These are phyloP conservation scores for Folsomia manolachei DNA, from an alignment of 2,888 invertebrate species.

Conservation along the genomic window DNA sequence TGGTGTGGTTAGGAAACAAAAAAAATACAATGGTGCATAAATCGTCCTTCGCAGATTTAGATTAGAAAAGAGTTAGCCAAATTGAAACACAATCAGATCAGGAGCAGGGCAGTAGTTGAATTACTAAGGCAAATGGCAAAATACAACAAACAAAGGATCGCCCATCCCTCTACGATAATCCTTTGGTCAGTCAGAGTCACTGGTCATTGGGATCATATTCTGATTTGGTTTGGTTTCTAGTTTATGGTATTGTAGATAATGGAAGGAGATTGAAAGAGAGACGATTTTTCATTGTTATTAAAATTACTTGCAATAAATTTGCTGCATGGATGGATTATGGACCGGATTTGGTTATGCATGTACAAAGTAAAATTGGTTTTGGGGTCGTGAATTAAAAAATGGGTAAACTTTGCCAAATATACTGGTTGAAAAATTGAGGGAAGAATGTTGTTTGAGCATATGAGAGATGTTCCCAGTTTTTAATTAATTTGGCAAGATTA, in stretches of 20 bases:
- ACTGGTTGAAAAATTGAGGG: not conserved
- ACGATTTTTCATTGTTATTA: not conserved
- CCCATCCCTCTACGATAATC: not conserved
- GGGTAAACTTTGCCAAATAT: too few relatives aligned
- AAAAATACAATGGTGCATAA: not conserved
- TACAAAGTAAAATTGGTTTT: not conserved
- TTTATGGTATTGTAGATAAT: not conserved
- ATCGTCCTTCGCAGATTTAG: slow-evolving; percentile 7
- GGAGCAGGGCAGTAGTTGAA: not conserved
- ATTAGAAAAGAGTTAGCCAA: slow-evolving; percentile 8
- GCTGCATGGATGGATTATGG: not conserved
- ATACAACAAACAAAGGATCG: not conserved
- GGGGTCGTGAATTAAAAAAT: not conserved
- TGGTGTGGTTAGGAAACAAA: too few relatives aligned
- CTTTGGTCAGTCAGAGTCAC: not conserved
- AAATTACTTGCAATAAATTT: not conserved
- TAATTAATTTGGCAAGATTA: not conserved
- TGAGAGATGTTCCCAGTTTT: not conserved
- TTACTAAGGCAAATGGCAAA: not conserved
- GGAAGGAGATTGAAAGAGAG: not conserved
- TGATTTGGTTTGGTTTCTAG: not conserved
- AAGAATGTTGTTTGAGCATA: not conserved
- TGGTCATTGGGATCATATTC: not conserved
- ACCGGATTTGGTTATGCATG: not conserved
- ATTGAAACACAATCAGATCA: not conserved